A percentile compares a stretch with the other conserved stretches of the same genome.
phyloP scores from a whole-genome alignment of 2,113 vertebrate species.

The Planiliza haematocheilus region DNA sequence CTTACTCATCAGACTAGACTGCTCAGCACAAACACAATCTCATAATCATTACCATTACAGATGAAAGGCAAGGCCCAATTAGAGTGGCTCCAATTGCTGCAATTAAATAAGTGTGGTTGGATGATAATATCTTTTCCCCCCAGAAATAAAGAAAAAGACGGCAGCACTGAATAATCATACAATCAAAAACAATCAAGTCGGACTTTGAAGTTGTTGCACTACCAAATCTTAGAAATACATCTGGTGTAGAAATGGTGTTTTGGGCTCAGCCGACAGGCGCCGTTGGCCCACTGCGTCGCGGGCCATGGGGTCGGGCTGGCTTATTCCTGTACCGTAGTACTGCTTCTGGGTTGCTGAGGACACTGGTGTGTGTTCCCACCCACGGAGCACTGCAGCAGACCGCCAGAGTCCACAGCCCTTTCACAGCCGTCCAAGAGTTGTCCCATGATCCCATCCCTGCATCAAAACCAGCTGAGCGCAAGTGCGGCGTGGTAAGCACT shows the following conservation, averaged over 20 bases:
- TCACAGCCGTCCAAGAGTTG: slow-evolving; percentile 68
- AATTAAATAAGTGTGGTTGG: slow-evolving; percentile 89
- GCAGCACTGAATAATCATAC: slow-evolving; percentile 85
- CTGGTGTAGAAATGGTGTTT: slow-evolving; percentile 79
- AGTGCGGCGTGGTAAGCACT: slow-evolving; percentile 60
- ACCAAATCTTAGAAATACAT: slow-evolving; percentile 83
- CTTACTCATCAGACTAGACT: slow-evolving; percentile 77
- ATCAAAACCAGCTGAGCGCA: slow-evolving; percentile 78
- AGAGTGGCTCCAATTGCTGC: slow-evolving; percentile 86
- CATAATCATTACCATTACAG: slow-evolving; percentile 87
- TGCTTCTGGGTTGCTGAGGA: slow-evolving; percentile 67
- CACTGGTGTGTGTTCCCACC: slow-evolving; percentile 77
- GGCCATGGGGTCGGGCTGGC: slow-evolving; percentile 67
- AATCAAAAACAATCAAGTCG: slow-evolving; percentile 85
- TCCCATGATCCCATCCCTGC: slow-evolving; percentile 72
- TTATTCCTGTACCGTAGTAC: slow-evolving; percentile 57
- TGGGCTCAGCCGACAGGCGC: slow-evolving; percentile 79
- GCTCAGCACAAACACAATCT: slow-evolving; percentile 82
- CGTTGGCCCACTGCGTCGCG: slow-evolving; percentile 73
- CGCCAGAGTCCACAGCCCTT: slow-evolving; percentile 67
- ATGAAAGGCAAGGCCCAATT: slow-evolving; percentile 85
- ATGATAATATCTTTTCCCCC: slow-evolving; percentile 86
- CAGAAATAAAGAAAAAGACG: slow-evolving; percentile 83
- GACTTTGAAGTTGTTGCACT: slow-evolving; percentile 83
- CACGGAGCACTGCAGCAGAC: slow-evolving; percentile 71